These are phyloP conservation scores for Chloropsis cyanopogon DNA, from an alignment of 2,113 vertebrate species.

Conservation along the genomic window DNA sequence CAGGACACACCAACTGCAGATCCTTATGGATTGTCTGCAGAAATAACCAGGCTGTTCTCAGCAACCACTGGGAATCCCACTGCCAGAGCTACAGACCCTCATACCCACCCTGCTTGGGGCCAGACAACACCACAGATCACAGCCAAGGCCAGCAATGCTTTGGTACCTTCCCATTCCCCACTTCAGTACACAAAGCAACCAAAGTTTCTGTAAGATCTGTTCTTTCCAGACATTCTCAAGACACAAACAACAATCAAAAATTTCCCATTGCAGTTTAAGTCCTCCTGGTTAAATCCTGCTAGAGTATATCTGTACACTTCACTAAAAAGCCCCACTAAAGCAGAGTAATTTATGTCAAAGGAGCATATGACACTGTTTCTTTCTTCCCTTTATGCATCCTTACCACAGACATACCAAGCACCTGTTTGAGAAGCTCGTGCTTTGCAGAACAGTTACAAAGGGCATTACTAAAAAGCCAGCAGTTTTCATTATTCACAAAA, in stretches of 20 bases:
- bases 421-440: not conserved
- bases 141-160: not conserved
- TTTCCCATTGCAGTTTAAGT: not conserved
- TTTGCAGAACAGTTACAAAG: not conserved
- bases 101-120: not conserved
- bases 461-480: too few species aligned
- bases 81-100: not conserved
- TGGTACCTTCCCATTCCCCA: not conserved
- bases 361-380: not conserved
- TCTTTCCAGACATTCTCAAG: not conserved
- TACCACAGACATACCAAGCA: not conserved
- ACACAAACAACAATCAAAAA: not conserved
- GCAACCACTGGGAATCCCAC: not conserved
- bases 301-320: not conserved
- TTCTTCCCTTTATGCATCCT: not conserved
- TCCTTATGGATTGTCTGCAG: fast-evolving
- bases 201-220: fast-evolving
- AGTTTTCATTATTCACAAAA: not conserved
- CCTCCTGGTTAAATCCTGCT: not conserved
- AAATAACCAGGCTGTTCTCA: not conserved
- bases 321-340: not conserved
- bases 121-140: not conserved
- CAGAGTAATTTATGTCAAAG: not conserved
- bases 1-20: not conserved
- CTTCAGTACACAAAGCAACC: not conserved